Evolutionary conservation across 2,113 vertebrate species (phyloP), one percentile per base, ranked within the genome.

Genomic region (Gadus macrocephalus): DNA sequence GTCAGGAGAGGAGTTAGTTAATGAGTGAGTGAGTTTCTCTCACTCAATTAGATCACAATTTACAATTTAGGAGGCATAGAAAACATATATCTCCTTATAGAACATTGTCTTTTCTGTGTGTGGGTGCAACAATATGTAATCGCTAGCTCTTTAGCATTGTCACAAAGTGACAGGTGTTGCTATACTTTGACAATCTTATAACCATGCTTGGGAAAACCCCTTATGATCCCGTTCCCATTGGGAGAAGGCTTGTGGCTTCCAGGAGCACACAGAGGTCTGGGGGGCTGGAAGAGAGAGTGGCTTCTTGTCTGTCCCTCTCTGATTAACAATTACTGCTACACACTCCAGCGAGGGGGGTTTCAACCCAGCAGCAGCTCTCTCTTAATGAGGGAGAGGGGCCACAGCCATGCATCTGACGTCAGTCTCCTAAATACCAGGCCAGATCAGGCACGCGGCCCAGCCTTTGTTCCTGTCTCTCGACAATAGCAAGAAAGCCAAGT

Each of bases 281-380:
- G 65, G 75, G 58, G 12, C 59, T 70, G 73, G 59, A 31, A 78
- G 77, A 55, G 64, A 2, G 55, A 6, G n/a, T 5, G 15, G 55
- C 55, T 58, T 58, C 38, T 59, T 56, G 58, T 64, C 70, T 27
- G 16, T 68, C 35, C 58, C 63, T 75, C 69, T 72, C 80, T 83
- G 83, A 79, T 82, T 81, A 81, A 78, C 82, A 87, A 85, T 85
- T 86, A 85, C 74, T 65, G 78, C 65, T 61, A 62, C 53, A 67
- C 72, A 71, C 75, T 78, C 20, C 17, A 62, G 14, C 20, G 14
- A 15, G 61, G 20, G 9, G 20, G 9, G 74, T 78, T 67, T 76
- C 68, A 78, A 70, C 73, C 17, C 7, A 69, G 74, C 70, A 78
- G 56, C 66, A 3, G 64, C 22, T 67, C 68, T 62, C 66, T 74